Evolutionary conservation across 2,888 invertebrate species (phyloP).

Genomic region (Melieria omissa): DNA sequence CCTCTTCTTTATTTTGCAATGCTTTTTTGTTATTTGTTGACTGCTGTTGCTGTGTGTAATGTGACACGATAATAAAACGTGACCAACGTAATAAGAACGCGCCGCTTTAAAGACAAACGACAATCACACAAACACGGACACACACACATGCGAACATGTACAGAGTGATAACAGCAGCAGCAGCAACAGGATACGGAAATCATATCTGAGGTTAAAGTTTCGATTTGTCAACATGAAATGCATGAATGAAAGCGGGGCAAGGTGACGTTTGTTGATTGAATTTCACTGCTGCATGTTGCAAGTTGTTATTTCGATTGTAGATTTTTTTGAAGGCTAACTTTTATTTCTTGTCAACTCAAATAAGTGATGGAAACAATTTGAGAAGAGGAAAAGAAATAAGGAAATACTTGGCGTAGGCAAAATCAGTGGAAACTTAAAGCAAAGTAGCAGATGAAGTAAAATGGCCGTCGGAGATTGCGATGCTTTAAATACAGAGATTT

Average conservation of each 20-base stretch:
- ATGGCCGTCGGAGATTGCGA: no score
- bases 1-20: no score
- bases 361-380: no score
- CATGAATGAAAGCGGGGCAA: not conserved
- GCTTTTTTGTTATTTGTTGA: no score
- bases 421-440: no score
- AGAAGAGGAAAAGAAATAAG: no score
- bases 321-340: not conserved
- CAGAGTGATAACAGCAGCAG: slow-evolving; percentile 12
- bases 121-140: slow-evolving; percentile 11
- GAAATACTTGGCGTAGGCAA: no score
- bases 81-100: slow-evolving; percentile 22
- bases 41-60: slow-evolving; percentile 16
- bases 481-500: no score
- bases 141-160: slow-evolving; percentile 44
- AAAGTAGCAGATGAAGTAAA: no score
- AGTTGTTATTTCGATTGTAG: slow-evolving; percentile 30
- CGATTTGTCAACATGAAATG: slow-evolving; percentile 25
- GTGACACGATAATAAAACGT: slow-evolving; percentile 40
- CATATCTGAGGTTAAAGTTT: slow-evolving; percentile 31
- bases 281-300: slow-evolving; percentile 32
- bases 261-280: slow-evolving; percentile 20
- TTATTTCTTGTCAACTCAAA: no score
- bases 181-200: slow-evolving; percentile 27
- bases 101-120: slow-evolving; percentile 18